phyloP scores from a whole-genome alignment of 2,888 invertebrate species.

The Lasioglossum figueresi region DNA sequence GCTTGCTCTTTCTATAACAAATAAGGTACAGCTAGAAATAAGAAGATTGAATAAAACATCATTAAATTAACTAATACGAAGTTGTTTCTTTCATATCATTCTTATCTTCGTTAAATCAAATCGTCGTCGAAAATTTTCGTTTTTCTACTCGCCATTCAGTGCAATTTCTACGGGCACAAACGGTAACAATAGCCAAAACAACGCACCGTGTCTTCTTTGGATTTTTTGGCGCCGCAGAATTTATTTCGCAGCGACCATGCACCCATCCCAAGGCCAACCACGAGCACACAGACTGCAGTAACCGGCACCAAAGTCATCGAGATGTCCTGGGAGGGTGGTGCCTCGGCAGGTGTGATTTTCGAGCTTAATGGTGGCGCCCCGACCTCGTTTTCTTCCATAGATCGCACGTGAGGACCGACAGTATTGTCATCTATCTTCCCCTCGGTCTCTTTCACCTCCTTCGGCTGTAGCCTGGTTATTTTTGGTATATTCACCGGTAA shows the following conservation, averaged over 20 bases:
- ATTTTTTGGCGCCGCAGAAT: conserved; percentile 88
- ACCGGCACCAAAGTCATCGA: conserved; percentile 89
- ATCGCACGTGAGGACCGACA: conserved; percentile 19
- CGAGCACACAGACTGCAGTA: conserved; percentile 88
- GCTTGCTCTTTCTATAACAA: conserved; percentile 88
- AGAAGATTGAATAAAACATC: neutral
- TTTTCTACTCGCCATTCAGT: neutral
- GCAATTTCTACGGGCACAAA: neutral
- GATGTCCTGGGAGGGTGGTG: conserved; percentile 84
- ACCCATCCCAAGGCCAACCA: conserved; percentile 88
- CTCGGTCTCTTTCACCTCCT: conserved; percentile 47
- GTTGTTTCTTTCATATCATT: neutral
- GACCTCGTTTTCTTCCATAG: conserved; percentile 65
- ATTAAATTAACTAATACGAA: neutral
- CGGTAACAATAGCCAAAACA: no score
- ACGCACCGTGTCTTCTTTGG: conserved; percentile 91
- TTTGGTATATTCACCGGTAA: conserved; percentile 69
- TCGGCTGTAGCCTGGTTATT: conserved; percentile 76
- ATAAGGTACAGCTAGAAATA: neutral
- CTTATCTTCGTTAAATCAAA: no score
- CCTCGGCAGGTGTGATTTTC: conserved; percentile 75
- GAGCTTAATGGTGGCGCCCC: conserved; percentile 74
- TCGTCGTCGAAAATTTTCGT: neutral
- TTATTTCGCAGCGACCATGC: conserved; percentile 90
- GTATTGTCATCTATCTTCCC: conserved; percentile 23